These are phyloP conservation scores for Prenolepis imparis DNA, from an alignment of 2,888 invertebrate genomes.

Conservation along the genomic window DNA sequence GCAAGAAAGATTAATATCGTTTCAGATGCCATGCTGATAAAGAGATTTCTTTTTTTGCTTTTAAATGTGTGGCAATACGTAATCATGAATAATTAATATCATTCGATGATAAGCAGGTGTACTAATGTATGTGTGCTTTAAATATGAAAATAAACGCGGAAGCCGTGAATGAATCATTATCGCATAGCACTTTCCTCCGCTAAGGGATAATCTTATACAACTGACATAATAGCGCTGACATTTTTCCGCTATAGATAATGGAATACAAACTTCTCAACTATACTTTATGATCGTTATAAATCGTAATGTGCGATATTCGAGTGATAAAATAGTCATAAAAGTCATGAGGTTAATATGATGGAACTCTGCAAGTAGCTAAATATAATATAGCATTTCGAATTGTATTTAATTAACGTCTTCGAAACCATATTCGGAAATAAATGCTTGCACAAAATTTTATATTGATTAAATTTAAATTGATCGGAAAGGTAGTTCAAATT, in stretches of 20 bases:
- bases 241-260: slow-evolving; percentile 20
- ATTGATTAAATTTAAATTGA: background rate
- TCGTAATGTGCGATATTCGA: background rate
- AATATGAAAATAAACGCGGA: slow-evolving; percentile 19
- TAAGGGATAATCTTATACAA: slow-evolving; percentile 13
- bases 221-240: slow-evolving; percentile 23
- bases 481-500: background rate
- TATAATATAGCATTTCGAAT: background rate
- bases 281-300: slow-evolving; percentile 37
- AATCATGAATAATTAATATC: slow-evolving; percentile 25
- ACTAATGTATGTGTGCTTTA: background rate
- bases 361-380: background rate
- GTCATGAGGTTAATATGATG: slow-evolving; percentile 1
- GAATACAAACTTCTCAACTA: slow-evolving; percentile 4
- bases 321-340: slow-evolving; percentile 22
- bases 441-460: background rate
- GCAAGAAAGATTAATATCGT: background rate
- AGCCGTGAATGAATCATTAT: slow-evolving; percentile 42
- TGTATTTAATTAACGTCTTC: background rate
- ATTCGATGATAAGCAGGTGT: slow-evolving; percentile 9
- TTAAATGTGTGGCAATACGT: background rate
- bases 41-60: background rate
- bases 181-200: slow-evolving; percentile 25
- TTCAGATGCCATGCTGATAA: background rate
- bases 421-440: background rate